phyloP scores from a whole-genome alignment of 2,797 vertebrate species.

The Muscicapa comitata region DNA sequence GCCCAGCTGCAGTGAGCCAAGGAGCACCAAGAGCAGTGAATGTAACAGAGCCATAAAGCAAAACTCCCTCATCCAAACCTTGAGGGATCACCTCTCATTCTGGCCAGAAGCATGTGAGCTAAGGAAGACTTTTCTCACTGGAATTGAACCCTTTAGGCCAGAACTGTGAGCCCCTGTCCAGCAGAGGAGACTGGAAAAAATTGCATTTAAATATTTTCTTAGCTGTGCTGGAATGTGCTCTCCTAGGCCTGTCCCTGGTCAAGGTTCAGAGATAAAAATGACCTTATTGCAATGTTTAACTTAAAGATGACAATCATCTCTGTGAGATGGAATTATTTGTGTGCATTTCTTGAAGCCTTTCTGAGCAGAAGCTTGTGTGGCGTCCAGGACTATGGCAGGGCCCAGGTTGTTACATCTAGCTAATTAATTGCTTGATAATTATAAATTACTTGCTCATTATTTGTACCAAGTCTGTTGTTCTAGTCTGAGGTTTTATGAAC shows the following conservation, averaged over 20 bases:
- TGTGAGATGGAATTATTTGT: neutral
- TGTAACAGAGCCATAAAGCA: neutral
- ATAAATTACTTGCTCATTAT: neutral
- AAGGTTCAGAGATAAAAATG: neutral
- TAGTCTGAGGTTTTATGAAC: neutral
- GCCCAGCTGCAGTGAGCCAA: neutral
- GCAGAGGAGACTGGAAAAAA: neutral
- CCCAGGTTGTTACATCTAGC: neutral
- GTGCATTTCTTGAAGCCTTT: neutral
- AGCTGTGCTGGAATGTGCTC: neutral
- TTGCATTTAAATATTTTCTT: neutral
- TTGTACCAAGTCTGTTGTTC: neutral
- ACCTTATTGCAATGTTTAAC: neutral
- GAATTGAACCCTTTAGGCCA: neutral
- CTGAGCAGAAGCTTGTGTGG: neutral
- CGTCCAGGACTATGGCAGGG: neutral
- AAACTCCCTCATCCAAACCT: neutral
- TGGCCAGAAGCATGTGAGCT: neutral
- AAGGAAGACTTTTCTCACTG: neutral
- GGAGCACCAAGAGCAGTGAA: neutral
- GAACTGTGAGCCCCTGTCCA: neutral
- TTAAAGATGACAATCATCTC: neutral
- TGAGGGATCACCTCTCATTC: neutral
- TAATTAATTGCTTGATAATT: neutral
- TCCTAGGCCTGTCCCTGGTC: neutral